Percentiles rank a stretch among this genome's conserved stretches.
Evolutionary conservation across 2,888 invertebrate species (phyloP).

Genomic region (Macrostomum cliftonense): DNA sequence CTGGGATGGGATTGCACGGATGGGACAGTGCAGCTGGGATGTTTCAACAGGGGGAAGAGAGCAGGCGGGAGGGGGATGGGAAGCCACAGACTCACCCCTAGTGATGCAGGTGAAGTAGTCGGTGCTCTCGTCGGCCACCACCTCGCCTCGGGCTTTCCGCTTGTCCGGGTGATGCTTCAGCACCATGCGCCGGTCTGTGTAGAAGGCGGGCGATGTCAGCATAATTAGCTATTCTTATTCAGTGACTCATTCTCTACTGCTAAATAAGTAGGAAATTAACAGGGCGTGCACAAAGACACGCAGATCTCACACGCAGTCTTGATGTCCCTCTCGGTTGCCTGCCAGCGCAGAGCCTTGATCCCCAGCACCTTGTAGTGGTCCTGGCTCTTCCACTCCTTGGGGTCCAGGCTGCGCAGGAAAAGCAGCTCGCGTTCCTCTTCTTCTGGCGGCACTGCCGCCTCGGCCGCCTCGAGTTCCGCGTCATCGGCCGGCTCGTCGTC

Average conservation of each 20-base stretch:
- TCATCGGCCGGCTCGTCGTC: no score
- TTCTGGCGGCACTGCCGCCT: no score
- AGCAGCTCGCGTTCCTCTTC: no score
- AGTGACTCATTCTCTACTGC: no score
- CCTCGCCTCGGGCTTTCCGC: constrained; percentile 62
- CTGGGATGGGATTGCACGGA: no score
- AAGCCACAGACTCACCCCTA: constrained; percentile 42
- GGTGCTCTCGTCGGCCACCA: constrained; percentile 52
- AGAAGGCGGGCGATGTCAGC: no score
- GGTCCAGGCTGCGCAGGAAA: constrained; percentile 51
- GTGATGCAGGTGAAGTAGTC: constrained; percentile 98
- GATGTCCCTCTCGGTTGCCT: constrained; percentile 75
- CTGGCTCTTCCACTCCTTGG: constrained; percentile 89
- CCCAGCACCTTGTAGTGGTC: constrained; percentile 92
- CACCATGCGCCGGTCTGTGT: constrained; percentile 59
- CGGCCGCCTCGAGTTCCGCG: no score
- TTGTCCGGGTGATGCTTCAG: constrained; percentile 95
- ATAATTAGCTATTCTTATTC: no score
- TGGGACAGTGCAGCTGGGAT: no score
- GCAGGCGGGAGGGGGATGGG: no score
- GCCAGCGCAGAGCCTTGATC: constrained; percentile 57
- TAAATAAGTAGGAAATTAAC: no score
- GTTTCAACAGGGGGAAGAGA: no score
- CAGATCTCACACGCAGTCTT: constrained; percentile 63
- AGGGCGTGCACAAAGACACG: background rate